Conservation (phyloP, 2,888 invertebrate species). For the Drosophila silvestris region DNA sequence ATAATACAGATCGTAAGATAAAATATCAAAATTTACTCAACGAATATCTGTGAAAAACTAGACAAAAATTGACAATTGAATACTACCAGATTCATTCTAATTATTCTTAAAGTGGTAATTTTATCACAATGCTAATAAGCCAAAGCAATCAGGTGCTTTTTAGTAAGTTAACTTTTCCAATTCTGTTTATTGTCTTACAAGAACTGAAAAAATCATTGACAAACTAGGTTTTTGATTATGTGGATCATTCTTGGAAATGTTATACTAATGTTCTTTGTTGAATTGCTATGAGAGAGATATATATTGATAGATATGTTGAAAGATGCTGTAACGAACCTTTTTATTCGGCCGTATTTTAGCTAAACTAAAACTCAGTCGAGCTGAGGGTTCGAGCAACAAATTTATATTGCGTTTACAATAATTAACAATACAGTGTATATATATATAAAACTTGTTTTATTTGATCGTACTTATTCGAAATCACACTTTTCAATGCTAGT, state of each 20-base stretch:
- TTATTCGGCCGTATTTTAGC: too few species aligned
- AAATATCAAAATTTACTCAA: neutral
- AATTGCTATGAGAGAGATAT: neutral
- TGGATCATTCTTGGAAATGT: neutral
- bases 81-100: neutral
- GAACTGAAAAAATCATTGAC: neutral
- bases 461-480: too few species aligned
- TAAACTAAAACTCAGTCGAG: too few species aligned
- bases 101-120: neutral
- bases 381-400: too few species aligned
- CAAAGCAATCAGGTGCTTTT: neutral
- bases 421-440: too few species aligned
- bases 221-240: neutral
- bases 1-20: neutral
- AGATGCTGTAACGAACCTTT: neutral
- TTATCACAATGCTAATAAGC: neutral
- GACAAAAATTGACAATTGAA: neutral
- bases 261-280: neutral
- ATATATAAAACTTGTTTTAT: too few species aligned
- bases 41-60: neutral
- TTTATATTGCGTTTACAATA: too few species aligned
- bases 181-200: neutral
- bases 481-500: too few species aligned
- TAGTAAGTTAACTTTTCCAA: neutral
- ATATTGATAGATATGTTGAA: neutral